Evolutionary conservation across 2,888 invertebrate species (phyloP).

Genomic region (Lasioglossum pauxillum): DNA sequence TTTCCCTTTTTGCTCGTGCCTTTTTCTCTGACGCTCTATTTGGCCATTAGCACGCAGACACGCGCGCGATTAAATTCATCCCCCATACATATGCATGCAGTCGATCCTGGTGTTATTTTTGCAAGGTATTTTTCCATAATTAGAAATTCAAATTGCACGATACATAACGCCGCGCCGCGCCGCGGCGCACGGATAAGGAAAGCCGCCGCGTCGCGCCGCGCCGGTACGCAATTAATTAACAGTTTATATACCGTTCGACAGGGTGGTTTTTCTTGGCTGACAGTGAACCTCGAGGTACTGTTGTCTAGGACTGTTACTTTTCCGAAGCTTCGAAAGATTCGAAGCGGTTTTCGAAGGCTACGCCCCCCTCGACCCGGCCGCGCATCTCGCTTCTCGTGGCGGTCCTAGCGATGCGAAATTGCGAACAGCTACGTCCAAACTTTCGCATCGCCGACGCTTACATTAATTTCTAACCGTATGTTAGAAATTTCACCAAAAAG

Average conservation of each 20-base stretch:
- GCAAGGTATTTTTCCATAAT: conserved; percentile 41
- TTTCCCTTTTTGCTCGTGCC: not conserved
- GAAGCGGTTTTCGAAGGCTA: no score
- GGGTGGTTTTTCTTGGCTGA: not conserved
- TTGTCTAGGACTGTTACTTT: no score
- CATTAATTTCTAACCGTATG: no score
- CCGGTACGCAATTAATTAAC: not conserved
- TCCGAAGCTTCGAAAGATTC: no score
- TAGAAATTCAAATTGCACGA: conserved; percentile 51
- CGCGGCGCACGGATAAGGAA: not conserved
- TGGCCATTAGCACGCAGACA: conserved; percentile 23
- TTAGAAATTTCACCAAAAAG: no score
- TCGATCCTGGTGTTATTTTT: conserved; percentile 30
- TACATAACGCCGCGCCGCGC: not conserved
- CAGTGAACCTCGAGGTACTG: not conserved
- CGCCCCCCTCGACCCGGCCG: no score
- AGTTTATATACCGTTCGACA: not conserved
- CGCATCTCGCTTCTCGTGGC: no score
- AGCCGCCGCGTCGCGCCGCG: not conserved
- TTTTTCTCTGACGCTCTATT: not conserved
- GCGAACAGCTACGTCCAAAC: no score
- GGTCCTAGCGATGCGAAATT: no score
- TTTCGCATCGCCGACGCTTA: no score
- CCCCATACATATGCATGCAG: conserved; percentile 43
- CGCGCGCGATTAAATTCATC: conserved; percentile 48